These are phyloP conservation scores for Pagetopsis macropterus DNA, from an alignment of 2,797 vertebrate species.

Conservation along the genomic window DNA sequence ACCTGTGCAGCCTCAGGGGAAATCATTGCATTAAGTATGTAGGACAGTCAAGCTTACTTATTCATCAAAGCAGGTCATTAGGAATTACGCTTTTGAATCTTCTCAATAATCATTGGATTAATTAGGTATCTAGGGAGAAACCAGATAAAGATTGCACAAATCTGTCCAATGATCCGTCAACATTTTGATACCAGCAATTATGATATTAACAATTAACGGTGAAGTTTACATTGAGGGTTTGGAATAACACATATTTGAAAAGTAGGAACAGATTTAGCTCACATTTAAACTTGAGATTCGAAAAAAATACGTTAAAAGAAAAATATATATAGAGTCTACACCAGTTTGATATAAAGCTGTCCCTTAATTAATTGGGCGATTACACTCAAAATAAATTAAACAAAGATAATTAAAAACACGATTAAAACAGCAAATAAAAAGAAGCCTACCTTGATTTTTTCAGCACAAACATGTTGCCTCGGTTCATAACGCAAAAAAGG, in stretches of 20 bases:
- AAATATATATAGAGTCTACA: neutral
- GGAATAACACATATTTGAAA: neutral
- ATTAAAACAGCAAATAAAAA: neutral
- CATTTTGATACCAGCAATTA: constrained; percentile 36
- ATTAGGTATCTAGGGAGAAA: constrained; percentile 60
- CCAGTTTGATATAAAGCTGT: neutral
- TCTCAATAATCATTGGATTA: constrained; percentile 60
- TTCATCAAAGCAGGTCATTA: constrained; percentile 78
- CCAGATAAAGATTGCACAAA: constrained; percentile 20
- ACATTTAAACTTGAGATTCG: neutral
- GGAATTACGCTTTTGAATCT: constrained; percentile 45
- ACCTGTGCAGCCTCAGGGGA: constrained; percentile 69
- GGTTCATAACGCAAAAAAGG: constrained; percentile 36
- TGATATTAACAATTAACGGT: constrained; percentile 40
- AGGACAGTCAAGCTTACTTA: constrained; percentile 67
- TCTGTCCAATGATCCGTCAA: constrained; percentile 42
- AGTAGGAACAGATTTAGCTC: neutral
- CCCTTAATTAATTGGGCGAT: neutral
- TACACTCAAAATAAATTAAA: neutral
- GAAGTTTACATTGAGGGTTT: constrained; percentile 14
- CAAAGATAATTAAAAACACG: neutral
- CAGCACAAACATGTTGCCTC: constrained; percentile 23
- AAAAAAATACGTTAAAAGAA: neutral
- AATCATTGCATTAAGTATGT: constrained; percentile 69
- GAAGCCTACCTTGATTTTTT: constrained; percentile 60